phyloP scores from a whole-genome alignment of 2,797 vertebrate genomes.

The Lagorchestes hirsutus region DNA sequence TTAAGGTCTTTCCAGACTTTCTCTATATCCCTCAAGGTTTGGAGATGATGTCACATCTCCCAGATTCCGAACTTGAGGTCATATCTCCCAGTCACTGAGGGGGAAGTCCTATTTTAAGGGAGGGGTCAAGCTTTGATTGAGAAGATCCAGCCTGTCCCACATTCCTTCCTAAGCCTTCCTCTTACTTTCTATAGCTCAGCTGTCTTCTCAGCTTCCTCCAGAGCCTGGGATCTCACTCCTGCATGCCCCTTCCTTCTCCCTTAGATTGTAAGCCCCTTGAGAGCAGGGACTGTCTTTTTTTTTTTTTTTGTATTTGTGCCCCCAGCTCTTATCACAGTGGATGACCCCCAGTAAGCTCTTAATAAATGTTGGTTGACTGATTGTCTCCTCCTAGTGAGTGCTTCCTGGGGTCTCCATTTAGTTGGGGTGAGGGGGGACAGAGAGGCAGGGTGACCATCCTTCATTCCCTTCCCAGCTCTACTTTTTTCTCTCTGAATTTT shows the following conservation, averaged over 20 bases:
- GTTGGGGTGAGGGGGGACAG: background rate
- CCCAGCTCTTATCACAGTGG: background rate
- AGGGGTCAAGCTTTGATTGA: too few relatives aligned
- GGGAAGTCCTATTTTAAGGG: background rate
- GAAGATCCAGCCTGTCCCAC: too few relatives aligned
- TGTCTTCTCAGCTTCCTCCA: background rate
- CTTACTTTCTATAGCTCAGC: background rate
- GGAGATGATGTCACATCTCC: background rate
- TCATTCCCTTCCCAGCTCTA: background rate
- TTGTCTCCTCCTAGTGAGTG: background rate
- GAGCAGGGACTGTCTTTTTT: too few relatives aligned
- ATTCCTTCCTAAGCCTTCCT: background rate
- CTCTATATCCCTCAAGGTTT: background rate
- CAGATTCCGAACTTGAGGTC: background rate
- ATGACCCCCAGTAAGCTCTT: background rate
- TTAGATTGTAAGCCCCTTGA: background rate
- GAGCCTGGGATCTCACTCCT: background rate
- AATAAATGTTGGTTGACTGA: background rate
- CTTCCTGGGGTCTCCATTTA: background rate
- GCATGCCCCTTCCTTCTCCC: background rate
- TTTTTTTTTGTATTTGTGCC: too few relatives aligned
- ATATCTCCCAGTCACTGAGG: background rate
- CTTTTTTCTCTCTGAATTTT: background rate
- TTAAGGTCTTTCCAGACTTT: background rate
- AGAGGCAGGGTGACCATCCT: background rate